Conservation (phyloP, 2,113 vertebrate species). For the Ceuthmochares aereus region DNA sequence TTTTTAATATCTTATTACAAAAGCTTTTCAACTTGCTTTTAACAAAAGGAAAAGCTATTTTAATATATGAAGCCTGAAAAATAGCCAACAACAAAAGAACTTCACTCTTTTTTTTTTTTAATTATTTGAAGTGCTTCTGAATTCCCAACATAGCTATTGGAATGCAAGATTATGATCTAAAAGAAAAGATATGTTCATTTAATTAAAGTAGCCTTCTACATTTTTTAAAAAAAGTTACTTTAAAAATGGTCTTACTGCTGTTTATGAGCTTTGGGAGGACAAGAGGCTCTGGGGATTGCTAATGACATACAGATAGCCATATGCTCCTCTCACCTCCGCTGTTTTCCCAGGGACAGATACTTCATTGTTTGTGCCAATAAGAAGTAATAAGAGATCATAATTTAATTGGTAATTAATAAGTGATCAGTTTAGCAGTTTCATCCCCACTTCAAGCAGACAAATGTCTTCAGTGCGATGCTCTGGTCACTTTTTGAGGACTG, state of each 20-base stretch:
- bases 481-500: background rate
- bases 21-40: background rate
- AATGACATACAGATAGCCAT: conserved; percentile 37
- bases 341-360: background rate
- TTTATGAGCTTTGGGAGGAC: conserved; percentile 59
- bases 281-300: background rate
- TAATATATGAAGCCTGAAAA: conserved; percentile 40
- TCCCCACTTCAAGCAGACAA: background rate
- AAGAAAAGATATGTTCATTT: conserved; percentile 50
- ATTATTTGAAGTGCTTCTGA: conserved; percentile 48
- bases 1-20: conserved; percentile 22
- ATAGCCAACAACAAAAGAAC: conserved; percentile 24
- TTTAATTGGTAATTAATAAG: background rate
- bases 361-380: background rate
- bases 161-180: conserved; percentile 54
- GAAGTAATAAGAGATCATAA: too few species aligned
- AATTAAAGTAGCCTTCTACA: conserved; percentile 43
- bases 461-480: background rate
- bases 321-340: conserved; percentile 5
- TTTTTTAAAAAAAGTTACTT: background rate
- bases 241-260: background rate
- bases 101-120: background rate
- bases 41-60: conserved; percentile 12
- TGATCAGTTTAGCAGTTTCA: background rate
- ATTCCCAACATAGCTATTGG: conserved; percentile 42